Percentiles rank a stretch among this genome's conserved stretches.
phyloP scores from a whole-genome alignment of 92 coral and sea anemone species.

The Phymanthus crucifer region DNA sequence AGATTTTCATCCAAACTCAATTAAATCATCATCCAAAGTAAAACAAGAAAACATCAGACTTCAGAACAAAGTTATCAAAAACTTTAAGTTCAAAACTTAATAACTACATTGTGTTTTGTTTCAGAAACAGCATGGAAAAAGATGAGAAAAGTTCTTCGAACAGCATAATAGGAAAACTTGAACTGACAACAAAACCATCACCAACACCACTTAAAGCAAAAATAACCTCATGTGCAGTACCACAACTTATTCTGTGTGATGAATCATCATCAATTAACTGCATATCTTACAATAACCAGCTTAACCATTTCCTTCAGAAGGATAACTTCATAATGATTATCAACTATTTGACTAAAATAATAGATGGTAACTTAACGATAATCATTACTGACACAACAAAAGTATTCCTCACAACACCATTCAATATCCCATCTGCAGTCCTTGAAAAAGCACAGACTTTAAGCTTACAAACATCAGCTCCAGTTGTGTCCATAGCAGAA shows the following conservation, averaged over 20 bases:
- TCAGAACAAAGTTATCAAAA: background rate
- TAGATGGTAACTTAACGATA: constrained; percentile 6
- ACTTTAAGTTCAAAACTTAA: background rate
- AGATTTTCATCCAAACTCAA: constrained; percentile 32
- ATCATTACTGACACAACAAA: background rate
- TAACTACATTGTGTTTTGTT: background rate
- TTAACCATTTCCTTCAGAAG: background rate
- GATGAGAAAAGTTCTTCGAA: constrained; percentile 4
- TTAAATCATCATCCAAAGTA: constrained; percentile 27
- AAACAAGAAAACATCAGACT: constrained; percentile 13
- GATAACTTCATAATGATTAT: constrained; percentile 30
- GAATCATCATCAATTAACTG: constrained; percentile 26
- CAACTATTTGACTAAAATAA: background rate
- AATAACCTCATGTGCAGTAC: background rate
- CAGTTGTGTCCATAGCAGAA: constrained; percentile 5
- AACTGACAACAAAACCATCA: constrained; percentile 11
- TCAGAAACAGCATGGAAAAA: constrained; percentile 15
- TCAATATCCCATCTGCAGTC: background rate
- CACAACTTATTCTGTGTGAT: constrained; percentile 17
- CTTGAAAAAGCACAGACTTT: constrained; percentile 6
- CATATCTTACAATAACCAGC: constrained; percentile 6
- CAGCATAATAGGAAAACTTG: constrained; percentile 10
- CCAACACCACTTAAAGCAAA: constrained; percentile 13
- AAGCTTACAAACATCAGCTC: background rate
- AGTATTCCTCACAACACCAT: constrained; percentile 15